These are phyloP conservation scores for Fistularia commersonii DNA, from an alignment of 2,797 vertebrate species.

Conservation along the genomic window DNA sequence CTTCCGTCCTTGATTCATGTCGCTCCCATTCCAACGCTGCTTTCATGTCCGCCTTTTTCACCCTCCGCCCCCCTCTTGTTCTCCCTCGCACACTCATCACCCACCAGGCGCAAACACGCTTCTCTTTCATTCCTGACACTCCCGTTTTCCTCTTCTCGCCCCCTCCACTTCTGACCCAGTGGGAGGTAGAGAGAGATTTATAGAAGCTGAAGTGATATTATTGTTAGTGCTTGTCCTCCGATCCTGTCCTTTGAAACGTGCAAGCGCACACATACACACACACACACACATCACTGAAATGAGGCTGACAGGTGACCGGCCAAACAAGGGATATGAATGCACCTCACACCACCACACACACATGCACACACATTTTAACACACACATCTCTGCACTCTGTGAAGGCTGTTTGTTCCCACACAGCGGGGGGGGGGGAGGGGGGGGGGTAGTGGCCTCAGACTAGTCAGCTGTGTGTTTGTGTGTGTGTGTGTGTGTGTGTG, in stretches of 20 bases:
- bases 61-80: slow-evolving; percentile 3
- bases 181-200: slow-evolving; percentile 56
- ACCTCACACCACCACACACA: background rate
- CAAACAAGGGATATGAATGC: slow-evolving; percentile 4
- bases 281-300: slow-evolving; percentile 20
- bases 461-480: slow-evolving; percentile 30
- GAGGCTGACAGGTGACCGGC: slow-evolving; percentile 36
- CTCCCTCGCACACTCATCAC: slow-evolving; percentile 33
- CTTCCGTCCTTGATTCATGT: slow-evolving; percentile 26
- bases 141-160: slow-evolving; percentile 43
- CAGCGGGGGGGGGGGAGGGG: slow-evolving; percentile 37
- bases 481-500: slow-evolving; percentile 17
- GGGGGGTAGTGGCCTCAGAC: no score
- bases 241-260: slow-evolving; percentile 1
- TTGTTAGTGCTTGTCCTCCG: slow-evolving; percentile 51
- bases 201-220: slow-evolving; percentile 59
- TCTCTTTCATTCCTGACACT: slow-evolving; percentile 54
- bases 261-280: slow-evolving; percentile 14
- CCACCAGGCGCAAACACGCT: slow-evolving; percentile 48
- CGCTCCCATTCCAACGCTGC: slow-evolving; percentile 18
- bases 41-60: slow-evolving; percentile 22
- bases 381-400: slow-evolving; percentile 21
- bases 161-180: slow-evolving; percentile 42
- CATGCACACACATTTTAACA: slow-evolving; percentile 5
- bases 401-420: slow-evolving; percentile 45